Percentiles rank a stretch among this genome's conserved stretches.
These are phyloP conservation scores for Aphidius colemani DNA, from an alignment of 2,888 invertebrate species.

Conservation along the genomic window DNA sequence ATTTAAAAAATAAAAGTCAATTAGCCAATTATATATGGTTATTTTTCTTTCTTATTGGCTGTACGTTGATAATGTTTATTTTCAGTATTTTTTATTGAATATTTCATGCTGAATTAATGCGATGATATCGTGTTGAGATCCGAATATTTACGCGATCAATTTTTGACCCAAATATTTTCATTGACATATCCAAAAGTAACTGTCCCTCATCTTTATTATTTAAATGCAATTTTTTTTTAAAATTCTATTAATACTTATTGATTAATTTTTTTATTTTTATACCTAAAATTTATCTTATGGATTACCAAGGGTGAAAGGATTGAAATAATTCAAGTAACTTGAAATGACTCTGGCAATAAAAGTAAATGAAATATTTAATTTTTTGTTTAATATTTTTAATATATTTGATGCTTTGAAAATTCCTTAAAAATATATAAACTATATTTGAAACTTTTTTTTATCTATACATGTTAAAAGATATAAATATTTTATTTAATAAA, in stretches of 20 bases:
- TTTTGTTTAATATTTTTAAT: not conserved
- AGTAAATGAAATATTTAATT: not conserved
- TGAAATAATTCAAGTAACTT: too few relatives aligned
- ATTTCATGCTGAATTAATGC: constrained; percentile 14
- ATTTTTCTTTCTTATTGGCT: not conserved
- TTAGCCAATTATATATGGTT: not conserved
- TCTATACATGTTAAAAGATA: too few relatives aligned
- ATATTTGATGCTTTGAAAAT: too few relatives aligned
- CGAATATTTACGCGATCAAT: constrained; percentile 16
- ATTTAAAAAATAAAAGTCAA: not conserved
- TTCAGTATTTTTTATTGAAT: not conserved
- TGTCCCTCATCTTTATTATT: constrained; percentile 7
- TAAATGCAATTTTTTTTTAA: not conserved
- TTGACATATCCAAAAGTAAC: constrained; percentile 11
- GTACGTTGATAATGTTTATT: too few relatives aligned
- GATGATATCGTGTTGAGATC: constrained; percentile 8
- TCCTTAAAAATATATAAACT: too few relatives aligned
- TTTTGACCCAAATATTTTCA: constrained; percentile 23
- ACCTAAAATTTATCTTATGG: too few relatives aligned
- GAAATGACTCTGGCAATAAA: too few relatives aligned
- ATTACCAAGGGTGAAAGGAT: too few relatives aligned
- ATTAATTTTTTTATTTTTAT: too few relatives aligned
- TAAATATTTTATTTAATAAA: too few relatives aligned
- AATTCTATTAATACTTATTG: too few relatives aligned
- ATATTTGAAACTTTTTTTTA: too few relatives aligned